Percentiles rank a stretch among this genome's conserved stretches.
Evolutionary conservation across 2,888 invertebrate species (phyloP).

Genomic region (Oligia strigilis): DNA sequence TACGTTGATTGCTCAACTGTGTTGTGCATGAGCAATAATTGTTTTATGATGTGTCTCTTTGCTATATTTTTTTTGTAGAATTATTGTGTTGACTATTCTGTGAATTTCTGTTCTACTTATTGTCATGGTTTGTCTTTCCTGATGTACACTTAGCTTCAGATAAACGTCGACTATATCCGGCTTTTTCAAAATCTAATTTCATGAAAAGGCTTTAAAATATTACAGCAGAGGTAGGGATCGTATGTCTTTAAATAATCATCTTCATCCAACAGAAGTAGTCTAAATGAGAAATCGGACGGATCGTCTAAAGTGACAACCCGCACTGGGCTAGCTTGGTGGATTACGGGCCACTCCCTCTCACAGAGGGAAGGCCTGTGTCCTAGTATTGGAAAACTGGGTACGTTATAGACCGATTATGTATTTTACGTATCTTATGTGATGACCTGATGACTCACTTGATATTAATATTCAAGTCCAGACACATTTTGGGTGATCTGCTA

Average conservation of each 20-base stretch:
- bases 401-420: too few species aligned
- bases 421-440: too few species aligned
- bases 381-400: too few species aligned
- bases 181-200: background rate
- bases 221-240: too few species aligned
- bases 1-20: slow-evolving; percentile 62
- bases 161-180: too few species aligned
- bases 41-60: slow-evolving; percentile 37
- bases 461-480: background rate
- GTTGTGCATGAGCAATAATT: slow-evolving; percentile 48
- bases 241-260: background rate
- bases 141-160: background rate
- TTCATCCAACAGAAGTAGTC: background rate
- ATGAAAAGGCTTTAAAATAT: background rate
- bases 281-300: background rate
- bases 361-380: too few species aligned
- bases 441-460: background rate
- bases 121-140: background rate
- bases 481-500: background rate
- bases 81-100: background rate
- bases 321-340: too few species aligned
- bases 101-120: background rate
- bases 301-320: too few species aligned
- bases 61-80: slow-evolving; percentile 33
- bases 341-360: too few species aligned